Conservation (phyloP, 1,140 invertebrate species). For the Lamellibrachia luymesi region DNA sequence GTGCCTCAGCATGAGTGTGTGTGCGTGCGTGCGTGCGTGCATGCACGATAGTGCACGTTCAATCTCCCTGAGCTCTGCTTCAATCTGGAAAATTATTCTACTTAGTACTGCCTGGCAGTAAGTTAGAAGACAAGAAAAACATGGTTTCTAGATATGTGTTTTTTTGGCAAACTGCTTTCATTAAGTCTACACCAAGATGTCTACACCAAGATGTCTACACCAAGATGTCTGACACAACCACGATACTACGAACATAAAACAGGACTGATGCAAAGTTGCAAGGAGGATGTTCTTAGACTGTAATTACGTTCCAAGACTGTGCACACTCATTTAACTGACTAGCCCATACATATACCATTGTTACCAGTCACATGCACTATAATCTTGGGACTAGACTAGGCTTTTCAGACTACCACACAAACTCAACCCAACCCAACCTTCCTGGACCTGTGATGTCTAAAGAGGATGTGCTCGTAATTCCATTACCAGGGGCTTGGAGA, state of each 20-base stretch:
- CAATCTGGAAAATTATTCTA: not conserved
- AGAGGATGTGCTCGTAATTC: not conserved
- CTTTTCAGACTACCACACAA: not conserved
- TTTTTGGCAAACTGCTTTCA: too few species aligned
- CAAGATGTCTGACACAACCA: not conserved
- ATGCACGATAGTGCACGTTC: not conserved
- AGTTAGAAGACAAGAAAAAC: too few species aligned
- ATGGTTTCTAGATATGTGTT: too few species aligned
- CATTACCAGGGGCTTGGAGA: not conserved
- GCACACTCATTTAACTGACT: not conserved
- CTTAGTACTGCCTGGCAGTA: not conserved
- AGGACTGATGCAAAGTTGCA: not conserved
- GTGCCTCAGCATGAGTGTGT: constrained; percentile 13
- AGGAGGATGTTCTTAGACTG: not conserved
- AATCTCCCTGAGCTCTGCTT: not conserved
- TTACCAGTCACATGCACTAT: not conserved
- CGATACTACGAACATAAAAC: not conserved
- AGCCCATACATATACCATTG: not conserved
- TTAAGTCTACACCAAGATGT: too few species aligned
- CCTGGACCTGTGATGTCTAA: not conserved
- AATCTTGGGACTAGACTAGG: not conserved
- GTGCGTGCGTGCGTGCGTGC: constrained; percentile 11
- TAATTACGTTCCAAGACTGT: not conserved
- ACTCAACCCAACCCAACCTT: not conserved
- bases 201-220: not conserved